Evolutionary conservation across 35 echinoderm and acorn worm species (phyloP).

Genomic region (Ptychodera flava): DNA sequence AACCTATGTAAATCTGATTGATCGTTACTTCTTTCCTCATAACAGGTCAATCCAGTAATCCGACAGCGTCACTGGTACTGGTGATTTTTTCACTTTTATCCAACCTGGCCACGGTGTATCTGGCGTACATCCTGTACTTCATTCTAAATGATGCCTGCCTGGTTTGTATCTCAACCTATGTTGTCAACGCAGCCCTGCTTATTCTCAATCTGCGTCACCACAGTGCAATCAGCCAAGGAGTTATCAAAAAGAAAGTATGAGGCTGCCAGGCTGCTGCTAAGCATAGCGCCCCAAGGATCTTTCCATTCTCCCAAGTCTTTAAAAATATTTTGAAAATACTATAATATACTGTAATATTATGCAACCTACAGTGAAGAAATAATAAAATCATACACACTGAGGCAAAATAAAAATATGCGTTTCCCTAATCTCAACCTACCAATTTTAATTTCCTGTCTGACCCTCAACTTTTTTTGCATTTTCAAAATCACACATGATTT

Average conservation of each 20-base stretch:
- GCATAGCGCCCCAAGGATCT: not conserved
- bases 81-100: conserved; percentile 34
- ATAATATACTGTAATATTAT: not conserved
- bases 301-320: not conserved
- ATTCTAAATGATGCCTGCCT: conserved; percentile 78
- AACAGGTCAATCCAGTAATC: conserved; percentile 50
- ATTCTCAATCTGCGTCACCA: conserved; percentile 20
- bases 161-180: conserved; percentile 86
- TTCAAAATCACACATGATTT: no score
- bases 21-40: no score
- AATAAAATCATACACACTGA: not conserved
- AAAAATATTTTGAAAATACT: not conserved
- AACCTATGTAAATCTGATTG: no score
- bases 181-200: conserved; percentile 61
- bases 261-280: no score
- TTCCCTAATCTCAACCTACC: not conserved
- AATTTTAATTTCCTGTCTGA: no score
- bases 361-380: not conserved
- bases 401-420: not conserved
- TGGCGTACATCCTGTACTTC: conserved; percentile 70
- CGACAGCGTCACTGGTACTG: conserved; percentile 24
- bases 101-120: conserved; percentile 46
- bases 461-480: no score
- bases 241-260: not conserved
- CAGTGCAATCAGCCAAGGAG: not conserved